phyloP scores from a whole-genome alignment of 1,140 invertebrate genomes.

The Neotoxoptera formosana region DNA sequence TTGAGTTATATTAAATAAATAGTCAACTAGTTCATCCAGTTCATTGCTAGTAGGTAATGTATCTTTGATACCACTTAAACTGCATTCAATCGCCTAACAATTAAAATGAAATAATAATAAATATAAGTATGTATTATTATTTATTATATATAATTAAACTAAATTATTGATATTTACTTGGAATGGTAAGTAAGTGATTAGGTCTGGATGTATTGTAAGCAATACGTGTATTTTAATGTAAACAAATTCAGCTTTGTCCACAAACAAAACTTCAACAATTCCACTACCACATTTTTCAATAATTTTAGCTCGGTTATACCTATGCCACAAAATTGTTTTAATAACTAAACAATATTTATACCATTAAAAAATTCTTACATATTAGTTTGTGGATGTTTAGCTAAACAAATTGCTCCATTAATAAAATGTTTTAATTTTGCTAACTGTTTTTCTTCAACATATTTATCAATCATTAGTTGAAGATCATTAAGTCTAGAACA shows the following conservation, averaged over 20 bases:
- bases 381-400: not conserved
- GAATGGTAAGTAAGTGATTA: conserved; percentile 47
- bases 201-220: conserved; percentile 18
- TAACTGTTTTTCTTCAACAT: not conserved
- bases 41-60: not conserved
- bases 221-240: not conserved
- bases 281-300: not conserved
- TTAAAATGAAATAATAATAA: not conserved
- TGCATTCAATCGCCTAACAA: conserved; percentile 6
- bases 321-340: not conserved
- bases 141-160: not conserved
- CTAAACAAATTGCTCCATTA: conserved; percentile 40
- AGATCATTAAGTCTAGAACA: not conserved
- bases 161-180: conserved; percentile 38
- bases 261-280: conserved; percentile 36
- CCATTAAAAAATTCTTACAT: not conserved
- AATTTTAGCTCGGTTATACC: not conserved
- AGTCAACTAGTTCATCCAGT: not conserved
- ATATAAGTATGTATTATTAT: not conserved
- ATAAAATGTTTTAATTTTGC: conserved; percentile 15
- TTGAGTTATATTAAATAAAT: not conserved
- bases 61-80: conserved; percentile 12
- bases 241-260: not conserved
- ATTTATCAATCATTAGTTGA: not conserved
- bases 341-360: not conserved